Conservation (phyloP, 2,113 vertebrate species). For the Athene cunicularia region DNA sequence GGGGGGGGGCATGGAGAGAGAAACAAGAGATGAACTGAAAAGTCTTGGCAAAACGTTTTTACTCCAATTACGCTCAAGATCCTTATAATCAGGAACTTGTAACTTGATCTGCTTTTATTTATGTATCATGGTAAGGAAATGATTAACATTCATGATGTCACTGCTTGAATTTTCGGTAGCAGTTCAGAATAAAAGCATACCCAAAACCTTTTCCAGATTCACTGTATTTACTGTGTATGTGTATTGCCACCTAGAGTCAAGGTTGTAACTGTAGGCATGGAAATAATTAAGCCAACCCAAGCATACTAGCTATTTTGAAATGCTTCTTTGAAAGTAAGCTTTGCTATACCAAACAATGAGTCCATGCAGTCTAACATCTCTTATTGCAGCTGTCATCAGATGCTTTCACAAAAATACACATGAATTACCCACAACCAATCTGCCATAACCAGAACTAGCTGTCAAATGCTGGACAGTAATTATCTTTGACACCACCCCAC, state of each 20-base stretch:
- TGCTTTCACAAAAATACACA: neutral
- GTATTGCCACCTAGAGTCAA: neutral
- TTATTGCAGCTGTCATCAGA: neutral
- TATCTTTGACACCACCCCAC: neutral
- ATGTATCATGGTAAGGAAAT: constrained; percentile 66
- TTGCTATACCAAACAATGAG: neutral
- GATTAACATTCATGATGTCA: constrained; percentile 74
- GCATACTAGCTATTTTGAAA: neutral
- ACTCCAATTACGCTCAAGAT: constrained; percentile 11
- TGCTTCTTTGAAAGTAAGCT: neutral
- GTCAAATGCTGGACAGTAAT: neutral
- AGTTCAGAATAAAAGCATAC: neutral
- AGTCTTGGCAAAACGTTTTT: neutral
- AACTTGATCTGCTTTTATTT: constrained; percentile 48
- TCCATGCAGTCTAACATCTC: neutral
- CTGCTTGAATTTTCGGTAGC: neutral
- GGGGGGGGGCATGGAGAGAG: neutral
- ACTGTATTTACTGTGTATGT: neutral
- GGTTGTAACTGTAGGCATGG: neutral
- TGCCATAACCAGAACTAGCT: neutral
- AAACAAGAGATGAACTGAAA: neutral
- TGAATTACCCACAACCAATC: neutral
- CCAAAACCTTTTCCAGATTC: neutral
- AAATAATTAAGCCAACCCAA: neutral
- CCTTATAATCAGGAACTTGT: constrained; percentile 62